Conservation (phyloP, 2,113 vertebrate genomes). For the Ceyx melanurus region DNA sequence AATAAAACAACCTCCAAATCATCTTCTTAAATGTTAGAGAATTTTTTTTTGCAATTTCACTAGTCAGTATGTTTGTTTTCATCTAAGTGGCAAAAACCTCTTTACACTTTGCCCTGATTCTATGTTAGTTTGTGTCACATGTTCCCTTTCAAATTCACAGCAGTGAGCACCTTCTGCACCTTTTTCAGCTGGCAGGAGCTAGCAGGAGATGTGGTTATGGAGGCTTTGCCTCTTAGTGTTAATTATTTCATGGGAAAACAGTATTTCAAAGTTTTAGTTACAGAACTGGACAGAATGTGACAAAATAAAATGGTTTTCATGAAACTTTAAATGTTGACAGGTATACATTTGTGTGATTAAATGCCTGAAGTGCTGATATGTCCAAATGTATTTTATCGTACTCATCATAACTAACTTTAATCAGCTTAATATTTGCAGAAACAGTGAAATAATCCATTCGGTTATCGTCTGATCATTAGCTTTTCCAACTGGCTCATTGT, state of each 20-base stretch:
- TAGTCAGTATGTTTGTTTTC: neutral
- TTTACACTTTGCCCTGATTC: neutral
- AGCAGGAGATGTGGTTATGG: fast-evolving
- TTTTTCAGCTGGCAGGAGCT: neutral
- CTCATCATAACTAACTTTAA: neutral
- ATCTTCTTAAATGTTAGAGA: neutral
- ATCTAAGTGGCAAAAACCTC: neutral
- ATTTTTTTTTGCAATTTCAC: neutral
- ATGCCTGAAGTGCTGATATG: neutral
- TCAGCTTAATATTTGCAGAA: neutral
- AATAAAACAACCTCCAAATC: neutral
- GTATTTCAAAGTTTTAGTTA: neutral
- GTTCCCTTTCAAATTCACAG: neutral
- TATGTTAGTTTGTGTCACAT: neutral
- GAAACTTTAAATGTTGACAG: neutral
- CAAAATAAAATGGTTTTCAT: neutral
- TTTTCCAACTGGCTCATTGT: neutral
- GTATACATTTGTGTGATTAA: neutral
- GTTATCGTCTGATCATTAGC: neutral
- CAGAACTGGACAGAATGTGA: neutral
- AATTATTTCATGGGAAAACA: neutral
- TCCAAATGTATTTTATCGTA: neutral
- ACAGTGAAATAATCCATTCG: neutral
- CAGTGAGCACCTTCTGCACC: neutral
- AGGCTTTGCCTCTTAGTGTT: neutral